Base-by-base conservation (phyloP, 2,113 vertebrate genomes). In the Eclectus roratus region DNA sequence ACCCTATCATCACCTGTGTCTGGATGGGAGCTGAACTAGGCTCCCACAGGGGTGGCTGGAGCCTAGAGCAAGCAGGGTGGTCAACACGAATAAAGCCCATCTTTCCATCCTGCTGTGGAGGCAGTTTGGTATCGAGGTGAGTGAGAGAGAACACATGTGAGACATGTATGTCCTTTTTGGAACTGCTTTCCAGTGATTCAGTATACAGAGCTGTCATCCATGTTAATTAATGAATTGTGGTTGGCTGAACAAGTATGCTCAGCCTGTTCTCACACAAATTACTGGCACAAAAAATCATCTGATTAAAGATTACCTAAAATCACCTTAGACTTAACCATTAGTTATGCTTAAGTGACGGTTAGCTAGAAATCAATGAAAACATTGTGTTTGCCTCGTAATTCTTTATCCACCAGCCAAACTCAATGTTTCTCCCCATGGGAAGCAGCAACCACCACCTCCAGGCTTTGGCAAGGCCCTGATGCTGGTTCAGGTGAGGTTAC, bases 241-340 rank as follows among this genome's bases (percentile, higher is more conserved):
- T 63, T 88, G 85, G 55, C 55, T 73, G 65, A 91, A 47, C 79
- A 95, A 83, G 55, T 58, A 85, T 33, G 33, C 74, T 89, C 65
- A 65, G 25, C 37, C 12, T 77, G 44, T 56, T 84, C 43, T 72
- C 73, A 64, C 31, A 24, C 53, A 49, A 35, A 39, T 39, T 50
- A n/a, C 21, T 7, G 31, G 50, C 66, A 64, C 33, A 50, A 80
- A 91, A 93, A 41, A 49, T 53, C 1, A 47, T 16, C 55, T 43
- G 35, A 44, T 39, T 80, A 52, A 66, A 84, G 68, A 70, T 58
- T 50, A 64, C 35, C 37, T 72, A 61, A 49, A 11, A 53, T 61
- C 19, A 43, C 37, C 17, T 35, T 65, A 71, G 72, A 31, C 23
- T 72, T 64, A 69, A 24, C 55, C 21, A 31, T 74, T 80, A 70